These are phyloP conservation scores for Schizotus pectinicornis DNA, from an alignment of 2,888 invertebrate genomes.

Conservation along the genomic window DNA sequence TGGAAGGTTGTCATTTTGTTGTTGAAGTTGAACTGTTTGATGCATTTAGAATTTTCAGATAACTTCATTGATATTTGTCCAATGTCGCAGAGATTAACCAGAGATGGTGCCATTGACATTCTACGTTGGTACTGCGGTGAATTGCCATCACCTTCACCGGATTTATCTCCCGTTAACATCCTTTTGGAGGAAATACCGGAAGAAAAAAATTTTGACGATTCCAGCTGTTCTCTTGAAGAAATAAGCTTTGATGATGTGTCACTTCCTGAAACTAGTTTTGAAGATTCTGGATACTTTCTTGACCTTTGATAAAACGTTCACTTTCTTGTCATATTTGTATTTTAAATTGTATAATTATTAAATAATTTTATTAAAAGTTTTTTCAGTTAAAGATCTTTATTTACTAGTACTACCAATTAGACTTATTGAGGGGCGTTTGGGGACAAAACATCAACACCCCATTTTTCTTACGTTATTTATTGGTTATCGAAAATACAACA, in stretches of 20 bases:
- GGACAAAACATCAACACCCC: no score
- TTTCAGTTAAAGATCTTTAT: no score
- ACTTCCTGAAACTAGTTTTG: constrained; percentile 9
- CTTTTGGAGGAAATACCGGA: constrained; percentile 1
- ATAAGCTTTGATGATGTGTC: constrained; percentile 3
- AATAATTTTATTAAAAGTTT: no score
- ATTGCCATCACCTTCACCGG: constrained; percentile 5
- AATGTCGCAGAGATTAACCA: constrained; percentile 1
- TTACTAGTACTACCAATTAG: no score
- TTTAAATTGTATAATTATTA: neutral
- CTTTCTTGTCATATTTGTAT: constrained; percentile 1
- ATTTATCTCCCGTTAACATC: neutral
- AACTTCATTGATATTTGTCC: constrained; percentile 27
- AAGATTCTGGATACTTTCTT: constrained; percentile 1
- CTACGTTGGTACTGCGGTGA: constrained; percentile 6
- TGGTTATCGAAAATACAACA: constrained; percentile 2
- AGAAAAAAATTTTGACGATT: constrained; percentile 5
- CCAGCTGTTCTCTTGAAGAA: neutral
- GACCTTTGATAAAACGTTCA: neutral
- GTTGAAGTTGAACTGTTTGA: neutral
- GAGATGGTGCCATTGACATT: constrained; percentile 7
- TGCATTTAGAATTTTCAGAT: constrained; percentile 15
- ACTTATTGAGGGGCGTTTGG: no score
- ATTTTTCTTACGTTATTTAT: neutral
- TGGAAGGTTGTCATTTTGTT: constrained; percentile 28